phyloP scores from a whole-genome alignment of 1,140 invertebrate species.

The Sesamia nonagrioides region DNA sequence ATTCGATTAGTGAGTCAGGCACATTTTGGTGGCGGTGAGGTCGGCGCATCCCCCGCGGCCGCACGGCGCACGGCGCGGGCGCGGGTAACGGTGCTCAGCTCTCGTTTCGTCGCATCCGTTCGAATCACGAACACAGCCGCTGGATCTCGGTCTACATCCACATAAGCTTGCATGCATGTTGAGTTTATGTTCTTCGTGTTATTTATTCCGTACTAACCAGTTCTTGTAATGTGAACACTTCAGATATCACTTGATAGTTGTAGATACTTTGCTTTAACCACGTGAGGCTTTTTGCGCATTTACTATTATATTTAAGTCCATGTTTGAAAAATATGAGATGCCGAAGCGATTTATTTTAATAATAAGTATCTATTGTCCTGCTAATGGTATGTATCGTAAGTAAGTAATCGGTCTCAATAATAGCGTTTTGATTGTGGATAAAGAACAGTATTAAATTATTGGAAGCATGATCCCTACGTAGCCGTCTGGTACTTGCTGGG shows the following conservation, averaged over 20 bases:
- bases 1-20: slow-evolving; percentile 64
- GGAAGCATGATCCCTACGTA: slow-evolving; percentile 10
- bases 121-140: slow-evolving; percentile 55
- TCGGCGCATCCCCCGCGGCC: slow-evolving; percentile 60
- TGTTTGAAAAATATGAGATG: slow-evolving; percentile 59
- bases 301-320: slow-evolving; percentile 73
- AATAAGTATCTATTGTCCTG: slow-evolving; percentile 62
- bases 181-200: slow-evolving; percentile 51
- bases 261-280: slow-evolving; percentile 65
- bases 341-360: slow-evolving; percentile 57
- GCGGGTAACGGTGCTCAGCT: slow-evolving; percentile 77
- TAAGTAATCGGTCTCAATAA: slow-evolving; percentile 28
- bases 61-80: slow-evolving; percentile 51
- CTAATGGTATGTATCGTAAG: slow-evolving; percentile 3
- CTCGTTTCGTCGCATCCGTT: slow-evolving; percentile 71
- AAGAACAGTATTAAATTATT: slow-evolving; percentile 64
- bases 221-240: slow-evolving; percentile 50
- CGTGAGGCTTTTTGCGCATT: slow-evolving; percentile 83
- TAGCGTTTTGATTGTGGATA: slow-evolving; percentile 51
- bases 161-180: slow-evolving; percentile 44
- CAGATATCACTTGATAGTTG: slow-evolving; percentile 47
- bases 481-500: slow-evolving; percentile 26
- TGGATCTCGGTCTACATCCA: slow-evolving; percentile 52
- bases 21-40: slow-evolving; percentile 56
- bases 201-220: slow-evolving; percentile 60